These are phyloP conservation scores for Aricia agestis DNA, from an alignment of 1,140 invertebrate species.

Conservation along the genomic window DNA sequence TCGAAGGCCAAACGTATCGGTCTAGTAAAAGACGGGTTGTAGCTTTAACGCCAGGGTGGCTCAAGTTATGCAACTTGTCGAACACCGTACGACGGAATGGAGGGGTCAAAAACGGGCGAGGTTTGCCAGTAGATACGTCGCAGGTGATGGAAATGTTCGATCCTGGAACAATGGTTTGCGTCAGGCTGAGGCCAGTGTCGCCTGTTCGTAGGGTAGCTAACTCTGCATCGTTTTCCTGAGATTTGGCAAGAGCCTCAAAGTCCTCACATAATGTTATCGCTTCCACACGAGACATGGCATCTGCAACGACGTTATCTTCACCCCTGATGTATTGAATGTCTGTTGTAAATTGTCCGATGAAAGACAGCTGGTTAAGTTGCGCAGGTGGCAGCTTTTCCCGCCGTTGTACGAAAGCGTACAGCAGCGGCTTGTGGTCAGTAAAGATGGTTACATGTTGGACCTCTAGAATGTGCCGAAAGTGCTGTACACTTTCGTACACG, in stretches of 20 bases:
- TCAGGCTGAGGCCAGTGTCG: too few relatives aligned
- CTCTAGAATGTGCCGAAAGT: background rate
- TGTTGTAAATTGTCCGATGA: background rate
- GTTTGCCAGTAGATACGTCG: constrained; percentile 19
- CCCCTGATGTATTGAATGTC: background rate
- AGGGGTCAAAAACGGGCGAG: constrained; percentile 19
- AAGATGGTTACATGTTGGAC: background rate
- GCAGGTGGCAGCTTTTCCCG: background rate
- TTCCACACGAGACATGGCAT: background rate
- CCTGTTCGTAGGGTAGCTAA: too few relatives aligned
- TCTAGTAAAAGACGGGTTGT: background rate
- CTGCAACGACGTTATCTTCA: background rate
- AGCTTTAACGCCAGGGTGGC: constrained; percentile 18
- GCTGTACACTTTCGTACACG: background rate
- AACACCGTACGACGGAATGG: constrained; percentile 11
- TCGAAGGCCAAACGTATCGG: too few relatives aligned
- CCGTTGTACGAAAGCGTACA: background rate
- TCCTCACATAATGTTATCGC: background rate
- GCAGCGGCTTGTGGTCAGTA: background rate
- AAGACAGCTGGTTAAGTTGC: background rate
- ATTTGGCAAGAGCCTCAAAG: too few relatives aligned
- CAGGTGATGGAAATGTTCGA: constrained; percentile 1
- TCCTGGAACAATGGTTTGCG: constrained; percentile 15
- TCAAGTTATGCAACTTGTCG: constrained; percentile 22
- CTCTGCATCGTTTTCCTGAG: too few relatives aligned